A percentile compares a stretch with the other conserved stretches of the same genome.
phyloP scores from a whole-genome alignment of 2,797 vertebrate genomes.

The Mormyrops attenuatus region DNA sequence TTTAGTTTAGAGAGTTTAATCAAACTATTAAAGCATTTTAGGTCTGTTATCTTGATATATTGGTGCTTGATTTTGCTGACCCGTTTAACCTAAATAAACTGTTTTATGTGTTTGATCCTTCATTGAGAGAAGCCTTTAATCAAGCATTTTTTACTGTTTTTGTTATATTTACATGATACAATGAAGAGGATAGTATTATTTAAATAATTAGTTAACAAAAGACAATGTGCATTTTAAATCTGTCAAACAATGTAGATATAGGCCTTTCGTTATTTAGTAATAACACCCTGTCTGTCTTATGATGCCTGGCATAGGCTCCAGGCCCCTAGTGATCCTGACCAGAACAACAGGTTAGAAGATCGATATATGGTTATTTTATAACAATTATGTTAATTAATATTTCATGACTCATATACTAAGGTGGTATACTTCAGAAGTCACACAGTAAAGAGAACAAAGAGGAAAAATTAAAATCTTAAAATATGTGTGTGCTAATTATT shows the following conservation, averaged over 20 bases:
- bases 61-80: background rate
- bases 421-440: background rate
- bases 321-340: background rate
- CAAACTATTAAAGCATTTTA: background rate
- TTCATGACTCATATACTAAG: background rate
- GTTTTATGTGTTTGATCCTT: background rate
- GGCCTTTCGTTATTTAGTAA: background rate
- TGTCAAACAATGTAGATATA: background rate
- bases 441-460: background rate
- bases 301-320: background rate
- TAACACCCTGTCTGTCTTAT: background rate
- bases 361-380: background rate
- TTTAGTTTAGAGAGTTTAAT: slow-evolving; percentile 14
- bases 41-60: background rate
- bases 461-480: background rate
- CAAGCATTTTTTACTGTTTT: background rate
- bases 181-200: background rate
- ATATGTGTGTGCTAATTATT: background rate
- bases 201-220: background rate
- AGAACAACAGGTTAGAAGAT: background rate
- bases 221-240: background rate
- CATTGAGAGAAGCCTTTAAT: background rate
- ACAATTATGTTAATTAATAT: background rate
- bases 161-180: background rate
- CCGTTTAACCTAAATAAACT: background rate